phyloP scores from a whole-genome alignment of 2,113 vertebrate species.

The Gopherus flavomarginatus region DNA sequence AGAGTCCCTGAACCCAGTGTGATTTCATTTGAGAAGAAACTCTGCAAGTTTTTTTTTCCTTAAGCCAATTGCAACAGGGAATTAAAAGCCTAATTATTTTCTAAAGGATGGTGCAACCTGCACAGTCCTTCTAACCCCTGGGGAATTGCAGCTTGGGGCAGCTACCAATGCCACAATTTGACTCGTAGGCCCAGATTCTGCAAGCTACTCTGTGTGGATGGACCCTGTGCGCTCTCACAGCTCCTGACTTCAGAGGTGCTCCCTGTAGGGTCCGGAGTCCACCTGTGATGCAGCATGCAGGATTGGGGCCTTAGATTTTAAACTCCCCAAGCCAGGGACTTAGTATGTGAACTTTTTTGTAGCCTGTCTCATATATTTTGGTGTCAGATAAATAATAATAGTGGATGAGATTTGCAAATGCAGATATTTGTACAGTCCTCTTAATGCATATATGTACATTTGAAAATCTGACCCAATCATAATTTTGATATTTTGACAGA shows the following conservation, averaged over 20 bases:
- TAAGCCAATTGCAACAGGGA: not conserved
- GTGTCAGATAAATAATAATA: not conserved
- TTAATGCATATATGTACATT: not conserved
- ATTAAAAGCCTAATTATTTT: not conserved
- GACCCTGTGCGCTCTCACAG: not conserved
- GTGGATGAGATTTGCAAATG: not conserved
- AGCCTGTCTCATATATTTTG: not conserved
- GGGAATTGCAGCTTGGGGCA: not conserved
- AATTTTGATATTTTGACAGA: not conserved
- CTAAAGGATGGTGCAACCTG: not conserved
- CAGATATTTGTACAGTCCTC: not conserved
- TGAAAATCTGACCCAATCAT: not conserved
- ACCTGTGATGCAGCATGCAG: not conserved
- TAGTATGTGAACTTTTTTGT: no score
- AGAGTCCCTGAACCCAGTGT: accelerated
- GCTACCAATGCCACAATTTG: not conserved
- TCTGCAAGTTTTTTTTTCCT: not conserved
- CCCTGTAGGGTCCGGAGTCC: not conserved
- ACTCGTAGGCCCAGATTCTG: not conserved
- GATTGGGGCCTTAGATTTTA: not conserved
- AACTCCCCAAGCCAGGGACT: no score
- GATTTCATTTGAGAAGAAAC: not conserved
- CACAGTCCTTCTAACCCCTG: not conserved
- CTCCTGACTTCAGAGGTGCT: not conserved
- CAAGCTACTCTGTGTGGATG: not conserved